phyloP scores from a whole-genome alignment of 2,888 invertebrate species.

The Chydorus sphaericus region DNA sequence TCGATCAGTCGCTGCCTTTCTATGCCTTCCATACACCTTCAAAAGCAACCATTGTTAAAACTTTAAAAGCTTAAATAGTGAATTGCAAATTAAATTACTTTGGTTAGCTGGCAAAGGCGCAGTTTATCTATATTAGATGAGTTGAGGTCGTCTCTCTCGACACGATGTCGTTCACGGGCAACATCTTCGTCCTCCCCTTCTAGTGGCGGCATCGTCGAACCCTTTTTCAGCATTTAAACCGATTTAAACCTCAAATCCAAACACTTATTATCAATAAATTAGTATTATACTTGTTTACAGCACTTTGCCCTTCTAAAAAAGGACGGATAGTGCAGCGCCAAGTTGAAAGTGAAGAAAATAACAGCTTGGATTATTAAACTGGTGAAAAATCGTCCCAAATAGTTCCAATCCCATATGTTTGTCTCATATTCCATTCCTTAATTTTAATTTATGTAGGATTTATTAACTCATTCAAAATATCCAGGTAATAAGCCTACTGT shows the following conservation, averaged over 20 bases:
- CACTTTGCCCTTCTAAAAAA: neutral
- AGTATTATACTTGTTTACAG: neutral
- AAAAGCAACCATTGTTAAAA: neutral
- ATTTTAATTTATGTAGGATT: constrained; percentile 19
- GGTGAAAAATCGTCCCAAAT: constrained; percentile 51
- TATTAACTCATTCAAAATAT: neutral
- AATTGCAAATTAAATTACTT: constrained; percentile 26
- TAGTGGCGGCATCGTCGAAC: neutral
- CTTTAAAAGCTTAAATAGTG: neutral
- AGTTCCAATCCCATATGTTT: constrained; percentile 38
- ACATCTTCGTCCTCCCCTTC: constrained; percentile 41
- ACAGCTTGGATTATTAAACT: constrained; percentile 47
- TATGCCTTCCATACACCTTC: constrained; percentile 3
- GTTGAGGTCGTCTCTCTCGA: constrained; percentile 25
- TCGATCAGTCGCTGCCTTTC: constrained; percentile 36
- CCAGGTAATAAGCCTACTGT: no score
- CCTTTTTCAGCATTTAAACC: no score
- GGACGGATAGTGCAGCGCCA: constrained; percentile 38
- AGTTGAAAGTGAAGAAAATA: constrained; percentile 39
- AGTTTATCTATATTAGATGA: constrained; percentile 37
- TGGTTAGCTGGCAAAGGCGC: constrained; percentile 37
- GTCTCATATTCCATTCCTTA: constrained; percentile 25
- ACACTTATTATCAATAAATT: neutral
- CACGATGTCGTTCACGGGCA: constrained; percentile 33
- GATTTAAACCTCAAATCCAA: neutral